phyloP scores from a whole-genome alignment of 2,113 vertebrate species.

The Aegotheles bennettii region DNA sequence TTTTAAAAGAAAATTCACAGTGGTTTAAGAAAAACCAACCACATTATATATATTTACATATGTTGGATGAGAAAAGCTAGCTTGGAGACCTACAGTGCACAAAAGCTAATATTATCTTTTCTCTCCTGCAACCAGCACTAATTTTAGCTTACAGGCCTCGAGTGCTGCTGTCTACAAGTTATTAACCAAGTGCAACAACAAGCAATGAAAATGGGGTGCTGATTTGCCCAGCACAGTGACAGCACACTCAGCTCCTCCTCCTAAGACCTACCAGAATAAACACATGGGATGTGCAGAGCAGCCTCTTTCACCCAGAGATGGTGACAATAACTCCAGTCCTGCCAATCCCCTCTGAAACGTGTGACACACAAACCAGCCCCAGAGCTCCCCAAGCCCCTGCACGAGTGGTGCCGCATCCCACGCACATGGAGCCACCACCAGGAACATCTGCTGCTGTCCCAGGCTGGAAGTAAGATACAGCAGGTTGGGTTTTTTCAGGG shows the following conservation, averaged over 20 bases:
- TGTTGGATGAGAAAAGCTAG: neutral
- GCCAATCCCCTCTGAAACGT: neutral
- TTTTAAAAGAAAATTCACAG: neutral
- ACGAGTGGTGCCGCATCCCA: no score
- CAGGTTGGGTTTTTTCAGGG: neutral
- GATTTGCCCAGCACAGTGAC: neutral
- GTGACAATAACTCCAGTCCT: neutral
- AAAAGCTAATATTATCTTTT: neutral
- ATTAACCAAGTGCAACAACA: neutral
- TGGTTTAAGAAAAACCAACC: neutral
- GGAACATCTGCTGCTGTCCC: neutral
- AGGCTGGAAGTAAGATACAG: neutral
- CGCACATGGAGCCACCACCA: neutral
- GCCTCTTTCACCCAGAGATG: neutral
- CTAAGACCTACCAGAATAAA: neutral
- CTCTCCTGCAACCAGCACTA: neutral
- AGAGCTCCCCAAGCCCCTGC: neutral
- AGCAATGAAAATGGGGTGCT: neutral
- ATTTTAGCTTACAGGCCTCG: neutral
- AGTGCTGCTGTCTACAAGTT: neutral
- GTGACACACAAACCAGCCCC: neutral
- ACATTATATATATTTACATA: neutral
- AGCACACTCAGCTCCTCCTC: neutral
- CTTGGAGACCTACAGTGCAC: neutral
- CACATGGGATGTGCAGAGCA: neutral